These are phyloP conservation scores for Chrysaora quinquecirrha DNA, from an alignment of 30 jellyfish, hydroid and myxozoan genomes.

Conservation along the genomic window DNA sequence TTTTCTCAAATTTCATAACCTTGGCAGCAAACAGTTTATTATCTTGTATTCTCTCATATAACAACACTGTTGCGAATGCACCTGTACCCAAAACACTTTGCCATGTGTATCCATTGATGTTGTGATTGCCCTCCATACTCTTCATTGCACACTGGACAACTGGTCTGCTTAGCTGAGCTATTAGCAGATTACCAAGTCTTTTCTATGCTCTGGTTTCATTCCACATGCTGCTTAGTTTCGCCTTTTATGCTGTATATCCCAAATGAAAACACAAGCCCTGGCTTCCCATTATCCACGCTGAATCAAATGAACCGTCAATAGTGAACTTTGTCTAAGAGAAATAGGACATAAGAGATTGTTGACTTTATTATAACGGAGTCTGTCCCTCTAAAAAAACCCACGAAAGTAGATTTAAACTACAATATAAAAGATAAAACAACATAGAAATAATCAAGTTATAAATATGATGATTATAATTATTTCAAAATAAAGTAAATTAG, in stretches of 20 bases:
- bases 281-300: neutral
- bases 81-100: constrained; percentile 72
- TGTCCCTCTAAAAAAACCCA: too few species aligned
- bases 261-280: constrained; percentile 5
- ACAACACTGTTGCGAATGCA: constrained; percentile 70
- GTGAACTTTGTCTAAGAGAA: neutral
- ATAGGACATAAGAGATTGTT: neutral
- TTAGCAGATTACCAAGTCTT: constrained; percentile 6
- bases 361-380: too few species aligned
- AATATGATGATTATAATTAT: too few species aligned
- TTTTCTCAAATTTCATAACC: constrained; percentile 59
- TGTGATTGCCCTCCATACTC: constrained; percentile 50
- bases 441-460: too few species aligned
- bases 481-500: too few species aligned
- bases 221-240: constrained; percentile 10
- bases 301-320: neutral
- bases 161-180: constrained; percentile 14
- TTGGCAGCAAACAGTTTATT: constrained; percentile 80
- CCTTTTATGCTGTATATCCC: neutral
- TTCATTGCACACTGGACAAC: constrained; percentile 15
- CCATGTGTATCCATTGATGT: constrained; percentile 38
- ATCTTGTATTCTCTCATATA: constrained; percentile 44
- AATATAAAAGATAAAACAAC: too few species aligned
- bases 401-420: too few species aligned
- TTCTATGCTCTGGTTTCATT: neutral